These are phyloP conservation scores for Ochotona princeps DNA, from an alignment of 2,113 vertebrate genomes.

Conservation along the genomic window DNA sequence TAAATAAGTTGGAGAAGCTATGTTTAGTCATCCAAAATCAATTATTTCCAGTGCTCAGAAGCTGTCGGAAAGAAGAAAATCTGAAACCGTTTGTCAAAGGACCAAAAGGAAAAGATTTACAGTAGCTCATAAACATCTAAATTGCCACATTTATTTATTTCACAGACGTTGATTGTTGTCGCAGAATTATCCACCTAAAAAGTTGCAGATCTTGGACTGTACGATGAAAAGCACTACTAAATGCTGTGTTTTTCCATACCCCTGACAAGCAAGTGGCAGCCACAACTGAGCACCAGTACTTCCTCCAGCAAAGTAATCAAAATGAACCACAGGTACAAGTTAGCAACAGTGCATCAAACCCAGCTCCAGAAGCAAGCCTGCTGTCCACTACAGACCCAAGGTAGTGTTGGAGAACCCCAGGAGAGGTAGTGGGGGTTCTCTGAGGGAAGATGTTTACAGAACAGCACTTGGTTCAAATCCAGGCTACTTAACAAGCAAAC, in stretches of 20 bases:
- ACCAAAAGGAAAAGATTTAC: constrained; percentile 66
- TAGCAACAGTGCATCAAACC: constrained; percentile 37
- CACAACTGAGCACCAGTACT: constrained; percentile 5
- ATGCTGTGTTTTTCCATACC: neutral
- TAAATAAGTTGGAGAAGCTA: constrained; percentile 51
- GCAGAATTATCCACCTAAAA: constrained; percentile 71
- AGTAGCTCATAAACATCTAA: constrained; percentile 62
- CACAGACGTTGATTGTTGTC: constrained; percentile 63
- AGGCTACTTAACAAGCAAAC: neutral
- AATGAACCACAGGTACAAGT: constrained; percentile 54
- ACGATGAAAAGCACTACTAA: constrained; percentile 51
- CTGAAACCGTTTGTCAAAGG: constrained; percentile 74
- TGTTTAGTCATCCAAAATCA: constrained; percentile 74
- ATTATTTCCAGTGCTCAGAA: constrained; percentile 76
- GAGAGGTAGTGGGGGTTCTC: neutral
- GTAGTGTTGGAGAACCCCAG: neutral
- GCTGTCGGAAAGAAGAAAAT: constrained; percentile 76
- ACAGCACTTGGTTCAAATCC: neutral
- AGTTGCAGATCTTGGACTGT: constrained; percentile 49
- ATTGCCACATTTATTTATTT: constrained; percentile 70
- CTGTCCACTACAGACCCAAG: neutral
- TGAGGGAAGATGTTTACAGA: neutral
- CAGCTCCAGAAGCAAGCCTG: constrained; percentile 24
- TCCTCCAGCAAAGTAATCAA: constrained; percentile 39
- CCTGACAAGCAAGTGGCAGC: constrained; percentile 47